These are phyloP conservation scores for Micropoecilia bifurca DNA, from an alignment of 2,797 vertebrate genomes.

Conservation along the genomic window DNA sequence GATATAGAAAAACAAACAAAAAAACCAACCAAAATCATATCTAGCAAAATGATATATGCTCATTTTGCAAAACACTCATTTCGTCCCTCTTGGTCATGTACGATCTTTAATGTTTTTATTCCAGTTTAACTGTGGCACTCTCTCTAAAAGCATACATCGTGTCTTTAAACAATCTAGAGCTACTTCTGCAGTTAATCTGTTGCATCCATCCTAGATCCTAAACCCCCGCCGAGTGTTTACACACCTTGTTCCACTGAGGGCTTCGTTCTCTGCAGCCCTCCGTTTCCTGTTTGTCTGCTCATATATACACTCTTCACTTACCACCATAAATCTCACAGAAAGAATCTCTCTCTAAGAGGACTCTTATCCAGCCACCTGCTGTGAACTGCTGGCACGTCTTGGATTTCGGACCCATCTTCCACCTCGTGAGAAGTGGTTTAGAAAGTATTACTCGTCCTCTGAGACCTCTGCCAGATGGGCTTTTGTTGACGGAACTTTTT, in stretches of 20 bases:
- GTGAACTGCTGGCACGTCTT: background rate
- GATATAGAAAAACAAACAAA: background rate
- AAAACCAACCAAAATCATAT: background rate
- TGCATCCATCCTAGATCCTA: background rate
- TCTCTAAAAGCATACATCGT: background rate
- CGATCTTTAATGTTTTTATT: background rate
- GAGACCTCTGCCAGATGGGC: background rate
- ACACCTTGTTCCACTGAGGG: background rate
- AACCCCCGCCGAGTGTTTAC: background rate
- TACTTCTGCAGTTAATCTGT: constrained; percentile 3
- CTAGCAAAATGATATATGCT: background rate
- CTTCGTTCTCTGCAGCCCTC: background rate
- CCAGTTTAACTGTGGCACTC: background rate
- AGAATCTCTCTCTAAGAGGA: background rate
- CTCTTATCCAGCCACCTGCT: constrained; percentile 6
- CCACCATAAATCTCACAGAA: background rate
- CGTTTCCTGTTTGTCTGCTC: background rate
- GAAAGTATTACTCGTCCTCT: background rate
- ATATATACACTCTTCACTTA: background rate
- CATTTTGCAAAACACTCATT: background rate
- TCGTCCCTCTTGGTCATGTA: background rate
- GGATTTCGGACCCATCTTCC: background rate
- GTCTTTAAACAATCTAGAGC: background rate
- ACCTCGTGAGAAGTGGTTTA: constrained; percentile 5
- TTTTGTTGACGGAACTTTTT: constrained; percentile 3